Conservation (phyloP, 2,888 invertebrate genomes). For the Ceraclea dissimilis region DNA sequence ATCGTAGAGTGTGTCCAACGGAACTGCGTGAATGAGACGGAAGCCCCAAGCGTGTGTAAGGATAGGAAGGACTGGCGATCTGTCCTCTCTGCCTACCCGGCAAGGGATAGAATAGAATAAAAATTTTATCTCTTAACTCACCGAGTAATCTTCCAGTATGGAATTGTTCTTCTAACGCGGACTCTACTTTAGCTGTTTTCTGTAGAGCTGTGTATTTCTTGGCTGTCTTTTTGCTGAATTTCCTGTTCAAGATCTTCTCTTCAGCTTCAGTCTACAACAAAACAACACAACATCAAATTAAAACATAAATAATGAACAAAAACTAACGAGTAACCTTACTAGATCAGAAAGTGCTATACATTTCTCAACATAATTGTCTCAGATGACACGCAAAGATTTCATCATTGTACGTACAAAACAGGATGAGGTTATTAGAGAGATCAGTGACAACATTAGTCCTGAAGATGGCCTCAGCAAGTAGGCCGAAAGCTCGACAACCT, state of each 20-base stretch:
- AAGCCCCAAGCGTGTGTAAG: too few relatives aligned
- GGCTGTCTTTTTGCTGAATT: slow-evolving; percentile 84
- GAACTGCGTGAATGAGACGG: too few relatives aligned
- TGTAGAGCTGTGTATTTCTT: slow-evolving; percentile 92
- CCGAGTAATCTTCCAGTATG: slow-evolving; percentile 91
- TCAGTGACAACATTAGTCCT: too few relatives aligned
- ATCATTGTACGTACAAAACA: slow-evolving; percentile 33
- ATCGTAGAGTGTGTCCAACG: too few relatives aligned
- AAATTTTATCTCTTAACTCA: slow-evolving; percentile 39
- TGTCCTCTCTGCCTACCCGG: too few relatives aligned
- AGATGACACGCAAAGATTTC: slow-evolving; percentile 54
- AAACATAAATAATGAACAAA: background rate
- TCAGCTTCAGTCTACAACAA: slow-evolving; percentile 71
- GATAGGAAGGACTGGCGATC: too few relatives aligned
- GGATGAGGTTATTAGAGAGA: too few relatives aligned
- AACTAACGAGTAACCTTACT: background rate
- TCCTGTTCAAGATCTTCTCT: slow-evolving; percentile 89
- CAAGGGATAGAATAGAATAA: too few relatives aligned
- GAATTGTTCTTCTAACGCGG: slow-evolving; percentile 93
- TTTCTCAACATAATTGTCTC: slow-evolving; percentile 32
- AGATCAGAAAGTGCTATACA: slow-evolving; percentile 3
- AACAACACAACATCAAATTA: background rate
- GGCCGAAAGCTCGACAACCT: too few relatives aligned
- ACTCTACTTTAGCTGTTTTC: slow-evolving; percentile 89
- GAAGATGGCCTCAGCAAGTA: too few relatives aligned